Base-by-base conservation (phyloP, 2,888 invertebrate species). In the Drosophila cracens region DNA sequence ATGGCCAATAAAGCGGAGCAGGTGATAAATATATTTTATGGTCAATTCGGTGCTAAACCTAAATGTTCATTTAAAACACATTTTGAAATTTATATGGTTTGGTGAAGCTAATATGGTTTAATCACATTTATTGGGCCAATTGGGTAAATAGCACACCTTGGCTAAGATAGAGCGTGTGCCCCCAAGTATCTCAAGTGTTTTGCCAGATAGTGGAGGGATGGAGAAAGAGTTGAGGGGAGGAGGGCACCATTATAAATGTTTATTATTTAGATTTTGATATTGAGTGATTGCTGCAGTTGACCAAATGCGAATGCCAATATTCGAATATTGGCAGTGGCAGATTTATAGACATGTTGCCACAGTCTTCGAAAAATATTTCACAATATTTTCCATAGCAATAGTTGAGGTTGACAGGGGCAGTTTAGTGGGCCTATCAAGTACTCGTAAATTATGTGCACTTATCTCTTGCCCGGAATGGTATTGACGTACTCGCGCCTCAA, bases 381-480 rank as follows among this genome's bases (percentile, higher is more conserved):
- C 21, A 46, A 68, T 33, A 61, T 51, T 54, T 36, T 25, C 21
- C 1, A 53, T 6, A 11, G 25, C 25, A 53, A 34, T 38, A 63
- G 57, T 69, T 60, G 36, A 60, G 61, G 68, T 78, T 78, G 72
- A 57, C 76, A 80, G 72, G 76, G 49, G 51, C n/a, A 46, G n/a
- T 52, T 36, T 36, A 18, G 33, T 16, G 34, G 29, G 21, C 54
- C 65, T 63, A 76, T 78, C 72, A 46, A 59, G 53, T 4, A 10
- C 25, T 33, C 43, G 33, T 78, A 78, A 80, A 78, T 78, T 54
- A 80, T 53, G 49, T 34, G 21, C 38, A 57, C 65, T 78, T 80
- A 78, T 80, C 81, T 58, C 11, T 13, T 25, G 29, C 43, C 29
- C 33, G 27, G 57, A 40, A 52, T 56, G 18, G 25, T 21, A 56